Evolutionary conservation across 1,140 invertebrate species (phyloP), one percentile per base, ranked within the genome.

Genomic region (Pissodes strobi): DNA sequence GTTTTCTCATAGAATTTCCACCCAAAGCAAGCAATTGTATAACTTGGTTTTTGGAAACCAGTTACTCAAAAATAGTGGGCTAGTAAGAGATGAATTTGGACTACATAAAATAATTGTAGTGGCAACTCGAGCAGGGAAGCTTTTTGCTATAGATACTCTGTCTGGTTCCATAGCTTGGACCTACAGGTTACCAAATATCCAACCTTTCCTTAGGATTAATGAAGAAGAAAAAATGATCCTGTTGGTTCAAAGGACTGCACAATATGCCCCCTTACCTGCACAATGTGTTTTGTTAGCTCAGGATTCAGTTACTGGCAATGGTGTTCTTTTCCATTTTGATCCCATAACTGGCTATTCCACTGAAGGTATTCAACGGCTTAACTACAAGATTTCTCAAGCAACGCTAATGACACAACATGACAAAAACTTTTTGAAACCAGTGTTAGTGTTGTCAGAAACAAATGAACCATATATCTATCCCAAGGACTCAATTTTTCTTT

Each of bases 21-120:
- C 90, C n/a, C 94, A 97, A 81, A 75, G 88, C 9, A 83, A 88
- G 61, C 93, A 95, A 78, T 76, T 92, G 2, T 86, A 78, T 72
- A 46, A 79, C 70, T 27, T 78, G 6, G 21, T 82, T 2, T 73
- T 73, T 25, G 78, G 79, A 0, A 78, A 78, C 37, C 78, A 79
- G 55, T 77, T 76, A 18, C 79, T 70, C 67, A 75, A 80, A 41
- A 76, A 82, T 46, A 83, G 81, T 52, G 84, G 84, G 57, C 80
- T 96, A 13, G 88, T 92, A 0, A 81, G 93, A 37, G 95, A 98
- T 80, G 89, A 93, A 71, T 97, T 98, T 83, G 94, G 94, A n/a
- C 81, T 98, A 2, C 93, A 97, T 73, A 97, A 97, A 82, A 88
- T 97, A 74, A 92, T 97, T 43, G 86, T 97, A 13, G 80, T 88